Evolutionary conservation across 2,888 invertebrate species (phyloP).

Genomic region (Drosophila neotestacea): DNA sequence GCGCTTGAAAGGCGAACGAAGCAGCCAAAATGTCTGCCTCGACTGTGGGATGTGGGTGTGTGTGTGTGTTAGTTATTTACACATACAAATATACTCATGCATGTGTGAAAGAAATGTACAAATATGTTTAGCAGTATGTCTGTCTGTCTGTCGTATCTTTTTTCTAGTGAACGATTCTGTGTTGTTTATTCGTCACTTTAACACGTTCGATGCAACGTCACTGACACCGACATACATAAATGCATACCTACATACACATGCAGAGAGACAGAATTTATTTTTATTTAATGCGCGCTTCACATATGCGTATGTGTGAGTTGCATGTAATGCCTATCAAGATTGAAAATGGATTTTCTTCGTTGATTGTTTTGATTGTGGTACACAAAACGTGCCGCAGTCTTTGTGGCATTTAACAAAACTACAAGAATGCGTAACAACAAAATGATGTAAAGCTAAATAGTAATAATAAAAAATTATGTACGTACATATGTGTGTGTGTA

Average conservation of each 20-base stretch:
- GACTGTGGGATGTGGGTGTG: slow-evolving; percentile 49
- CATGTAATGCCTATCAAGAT: slow-evolving; percentile 58
- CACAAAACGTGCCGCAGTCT: slow-evolving; percentile 19
- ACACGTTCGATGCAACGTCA: slow-evolving; percentile 70
- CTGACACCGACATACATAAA: slow-evolving; percentile 68
- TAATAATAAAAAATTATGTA: slow-evolving; percentile 41
- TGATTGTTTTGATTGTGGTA: slow-evolving; percentile 58
- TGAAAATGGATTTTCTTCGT: slow-evolving; percentile 54
- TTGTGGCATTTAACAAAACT: slow-evolving; percentile 9
- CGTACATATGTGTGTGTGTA: slow-evolving; percentile 54
- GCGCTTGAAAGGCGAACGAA: slow-evolving; percentile 43
- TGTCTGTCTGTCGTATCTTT: slow-evolving; percentile 61
- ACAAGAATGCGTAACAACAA: slow-evolving; percentile 44
- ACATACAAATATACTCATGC: slow-evolving; percentile 25
- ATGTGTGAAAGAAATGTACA: slow-evolving; percentile 74
- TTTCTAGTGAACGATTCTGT: slow-evolving; percentile 66
- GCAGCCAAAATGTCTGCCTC: slow-evolving; percentile 66
- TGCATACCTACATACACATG: slow-evolving; percentile 23
- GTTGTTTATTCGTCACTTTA: slow-evolving; percentile 80
- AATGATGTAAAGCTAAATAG: slow-evolving; percentile 37
- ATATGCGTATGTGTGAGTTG: slow-evolving; percentile 41
- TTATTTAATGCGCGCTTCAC: slow-evolving; percentile 66
- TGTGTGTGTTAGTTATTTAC: slow-evolving; percentile 22
- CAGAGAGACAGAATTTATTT: slow-evolving; percentile 65
- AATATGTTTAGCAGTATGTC: slow-evolving; percentile 63